Evolutionary conservation across 2,113 vertebrate species (phyloP).

Genomic region (Anolis carolinensis): DNA sequence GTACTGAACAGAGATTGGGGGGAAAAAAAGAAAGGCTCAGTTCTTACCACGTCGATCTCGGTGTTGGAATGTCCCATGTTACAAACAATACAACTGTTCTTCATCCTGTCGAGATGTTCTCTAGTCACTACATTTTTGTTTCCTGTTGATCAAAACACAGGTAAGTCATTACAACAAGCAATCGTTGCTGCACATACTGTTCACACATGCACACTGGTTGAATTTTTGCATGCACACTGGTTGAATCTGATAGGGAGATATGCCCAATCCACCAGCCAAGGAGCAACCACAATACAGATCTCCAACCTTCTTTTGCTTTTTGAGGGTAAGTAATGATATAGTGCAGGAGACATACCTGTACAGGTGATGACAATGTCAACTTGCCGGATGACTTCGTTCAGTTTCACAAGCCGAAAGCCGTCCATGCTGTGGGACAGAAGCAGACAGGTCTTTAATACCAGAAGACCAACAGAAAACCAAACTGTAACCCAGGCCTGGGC

Average conservation of each 20-base stretch:
- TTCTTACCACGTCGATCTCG: conserved; percentile 95
- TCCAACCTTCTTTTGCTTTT: neutral
- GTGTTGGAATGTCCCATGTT: conserved; percentile 99
- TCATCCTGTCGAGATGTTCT: conserved; percentile 96
- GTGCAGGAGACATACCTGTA: conserved; percentile 79
- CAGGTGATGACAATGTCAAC: conserved; percentile 99
- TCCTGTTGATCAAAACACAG: conserved; percentile 70
- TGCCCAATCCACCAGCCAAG: neutral
- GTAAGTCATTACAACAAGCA: neutral
- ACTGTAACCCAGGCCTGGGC: neutral
- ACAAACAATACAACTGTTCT: conserved; percentile 97
- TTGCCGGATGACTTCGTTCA: conserved; percentile 96
- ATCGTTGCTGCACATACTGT: no score
- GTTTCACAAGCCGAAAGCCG: conserved; percentile 96
- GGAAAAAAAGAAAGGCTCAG: accelerated
- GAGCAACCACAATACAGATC: neutral
- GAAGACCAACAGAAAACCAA: neutral
- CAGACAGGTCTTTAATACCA: neutral
- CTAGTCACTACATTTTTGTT: conserved; percentile 98
- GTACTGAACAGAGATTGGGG: neutral
- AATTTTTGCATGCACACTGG: no score
- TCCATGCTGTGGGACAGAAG: conserved; percentile 86
- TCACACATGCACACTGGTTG: no score
- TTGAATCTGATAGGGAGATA: no score
- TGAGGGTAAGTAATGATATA: accelerated